Conservation (phyloP, 2,888 invertebrate genomes). For the Psylliodes chrysocephalus region DNA sequence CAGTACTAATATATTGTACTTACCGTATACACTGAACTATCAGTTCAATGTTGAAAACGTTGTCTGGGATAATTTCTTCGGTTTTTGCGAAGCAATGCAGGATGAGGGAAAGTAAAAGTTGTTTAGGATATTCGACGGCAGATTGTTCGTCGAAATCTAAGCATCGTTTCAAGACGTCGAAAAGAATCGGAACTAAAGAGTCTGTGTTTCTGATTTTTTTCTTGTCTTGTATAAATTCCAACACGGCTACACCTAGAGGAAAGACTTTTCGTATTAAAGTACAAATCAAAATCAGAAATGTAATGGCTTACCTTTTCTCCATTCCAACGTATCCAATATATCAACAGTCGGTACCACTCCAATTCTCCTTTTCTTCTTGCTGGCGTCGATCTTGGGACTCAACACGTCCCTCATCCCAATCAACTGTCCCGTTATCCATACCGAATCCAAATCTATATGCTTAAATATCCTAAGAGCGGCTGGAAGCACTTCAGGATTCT, state of each 20-base stretch:
- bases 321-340: conserved; percentile 73
- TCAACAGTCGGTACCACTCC: conserved; percentile 69
- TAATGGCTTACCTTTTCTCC: conserved; percentile 73
- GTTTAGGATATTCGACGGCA: conserved; percentile 88
- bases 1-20: no score
- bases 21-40: conserved; percentile 82
- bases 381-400: conserved; percentile 62
- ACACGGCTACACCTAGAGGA: conserved; percentile 70
- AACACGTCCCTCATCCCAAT: conserved; percentile 69
- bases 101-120: conserved; percentile 82
- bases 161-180: conserved; percentile 82
- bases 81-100: conserved; percentile 76
- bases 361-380: conserved; percentile 63
- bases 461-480: conserved; percentile 74
- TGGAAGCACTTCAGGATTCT: conserved; percentile 71
- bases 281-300: no score
- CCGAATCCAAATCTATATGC: conserved; percentile 72
- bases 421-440: conserved; percentile 70
- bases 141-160: conserved; percentile 84
- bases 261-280: neutral
- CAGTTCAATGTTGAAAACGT: conserved; percentile 74
- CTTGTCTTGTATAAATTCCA: conserved; percentile 88
- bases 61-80: conserved; percentile 66
- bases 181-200: conserved; percentile 77
- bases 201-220: conserved; percentile 78